Conservation (phyloP, 2,888 invertebrate species). For the Catocala sponsa region DNA sequence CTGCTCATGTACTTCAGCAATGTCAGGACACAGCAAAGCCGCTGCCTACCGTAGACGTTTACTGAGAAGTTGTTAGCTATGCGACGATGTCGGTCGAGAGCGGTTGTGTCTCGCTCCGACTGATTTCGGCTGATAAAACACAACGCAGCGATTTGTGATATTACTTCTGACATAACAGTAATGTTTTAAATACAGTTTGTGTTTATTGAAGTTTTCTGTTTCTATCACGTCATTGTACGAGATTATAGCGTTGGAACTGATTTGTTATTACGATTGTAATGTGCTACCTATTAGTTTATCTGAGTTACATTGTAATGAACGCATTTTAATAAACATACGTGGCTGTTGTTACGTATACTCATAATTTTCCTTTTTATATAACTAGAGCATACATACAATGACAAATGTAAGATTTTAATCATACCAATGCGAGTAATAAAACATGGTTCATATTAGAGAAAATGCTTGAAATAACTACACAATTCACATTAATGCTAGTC, state of each 20-base stretch:
- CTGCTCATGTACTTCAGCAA: too few species aligned
- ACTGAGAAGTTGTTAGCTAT: slow-evolving; percentile 63
- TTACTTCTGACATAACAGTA: slow-evolving; percentile 18
- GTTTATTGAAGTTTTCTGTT: slow-evolving; percentile 14
- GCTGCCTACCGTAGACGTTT: too few species aligned
- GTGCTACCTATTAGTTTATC: slow-evolving; percentile 6
- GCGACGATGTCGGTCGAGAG: slow-evolving; percentile 56
- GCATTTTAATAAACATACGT: background rate
- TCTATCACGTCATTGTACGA: slow-evolving; percentile 1
- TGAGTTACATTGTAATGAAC: background rate
- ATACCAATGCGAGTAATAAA: slow-evolving; percentile 24
- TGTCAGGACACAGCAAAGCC: too few species aligned
- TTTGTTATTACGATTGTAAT: slow-evolving; percentile 6
- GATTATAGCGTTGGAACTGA: background rate
- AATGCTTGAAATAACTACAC: slow-evolving; percentile 20
- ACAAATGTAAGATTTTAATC: slow-evolving; percentile 32
- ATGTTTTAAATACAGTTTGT: slow-evolving; percentile 17
- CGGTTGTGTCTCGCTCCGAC: slow-evolving; percentile 46
- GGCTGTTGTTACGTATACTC: background rate
- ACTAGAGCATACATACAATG: slow-evolving; percentile 11
- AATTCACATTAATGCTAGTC: slow-evolving; percentile 52
- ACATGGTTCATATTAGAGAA: slow-evolving; percentile 27
- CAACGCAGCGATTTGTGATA: slow-evolving; percentile 26
- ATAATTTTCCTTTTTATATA: background rate
- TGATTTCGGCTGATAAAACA: slow-evolving; percentile 38